Evolutionary conservation across 2,113 vertebrate genomes (phyloP).

Genomic region (Xerus inauris): DNA sequence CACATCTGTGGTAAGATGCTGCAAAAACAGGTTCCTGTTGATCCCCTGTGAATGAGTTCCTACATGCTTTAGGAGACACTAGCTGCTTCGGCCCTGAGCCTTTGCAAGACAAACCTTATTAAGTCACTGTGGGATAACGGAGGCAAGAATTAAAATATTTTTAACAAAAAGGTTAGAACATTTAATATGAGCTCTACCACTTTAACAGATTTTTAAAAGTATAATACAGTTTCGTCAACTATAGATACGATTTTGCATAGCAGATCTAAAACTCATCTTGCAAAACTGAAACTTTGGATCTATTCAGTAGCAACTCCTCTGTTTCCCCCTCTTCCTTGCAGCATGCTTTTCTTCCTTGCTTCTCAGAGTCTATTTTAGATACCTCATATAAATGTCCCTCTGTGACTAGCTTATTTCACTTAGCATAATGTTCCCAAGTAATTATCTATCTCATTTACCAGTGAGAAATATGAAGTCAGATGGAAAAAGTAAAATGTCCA

Average conservation of each 20-base stretch:
- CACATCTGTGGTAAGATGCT: background rate
- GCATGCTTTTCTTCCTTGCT: background rate
- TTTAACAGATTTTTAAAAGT: background rate
- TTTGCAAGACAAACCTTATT: background rate
- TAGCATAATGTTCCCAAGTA: background rate
- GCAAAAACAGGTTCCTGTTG: background rate
- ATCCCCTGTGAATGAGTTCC: background rate
- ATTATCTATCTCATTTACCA: constrained; percentile 1
- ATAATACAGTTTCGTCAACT: background rate
- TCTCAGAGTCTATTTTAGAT: background rate
- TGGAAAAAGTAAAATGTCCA: background rate
- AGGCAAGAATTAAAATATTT: background rate
- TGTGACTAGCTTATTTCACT: background rate
- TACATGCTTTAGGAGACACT: background rate
- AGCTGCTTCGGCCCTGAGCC: background rate
- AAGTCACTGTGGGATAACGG: background rate
- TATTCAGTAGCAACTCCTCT: background rate
- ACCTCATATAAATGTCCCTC: background rate
- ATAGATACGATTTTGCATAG: background rate
- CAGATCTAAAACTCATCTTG: background rate
- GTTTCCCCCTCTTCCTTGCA: background rate
- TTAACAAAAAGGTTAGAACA: background rate
- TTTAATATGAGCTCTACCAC: background rate
- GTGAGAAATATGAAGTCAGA: background rate
- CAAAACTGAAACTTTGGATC: background rate